Evolutionary conservation across 2,888 invertebrate species (phyloP).

Genomic region (Apotomis capreana): DNA sequence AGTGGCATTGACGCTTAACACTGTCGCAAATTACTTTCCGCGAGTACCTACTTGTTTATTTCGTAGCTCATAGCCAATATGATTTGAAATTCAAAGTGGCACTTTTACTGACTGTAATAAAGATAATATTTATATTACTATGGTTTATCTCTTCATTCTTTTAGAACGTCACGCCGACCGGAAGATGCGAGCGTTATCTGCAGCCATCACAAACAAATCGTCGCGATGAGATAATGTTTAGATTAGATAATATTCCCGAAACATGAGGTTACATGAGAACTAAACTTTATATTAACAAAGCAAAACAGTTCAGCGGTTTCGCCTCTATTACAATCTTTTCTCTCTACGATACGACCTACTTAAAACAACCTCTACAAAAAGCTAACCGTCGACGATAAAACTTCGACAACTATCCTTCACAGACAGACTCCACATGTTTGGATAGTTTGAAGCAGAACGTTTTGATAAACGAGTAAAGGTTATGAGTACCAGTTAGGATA

Average conservation of each 20-base stretch:
- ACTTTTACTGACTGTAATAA: slow-evolving; percentile 1
- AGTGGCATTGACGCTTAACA: slow-evolving; percentile 40
- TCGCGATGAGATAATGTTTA: slow-evolving; percentile 66
- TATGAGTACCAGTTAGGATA: slow-evolving; percentile 17
- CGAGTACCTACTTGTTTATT: not conserved
- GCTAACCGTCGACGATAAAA: not conserved
- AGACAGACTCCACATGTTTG: not conserved
- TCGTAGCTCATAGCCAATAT: not conserved
- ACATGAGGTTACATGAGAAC: slow-evolving; percentile 8
- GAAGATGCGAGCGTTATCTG: slow-evolving; percentile 62
- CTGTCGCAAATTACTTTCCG: not conserved
- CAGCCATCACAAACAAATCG: slow-evolving; percentile 62
- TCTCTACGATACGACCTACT: too few species aligned
- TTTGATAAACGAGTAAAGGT: slow-evolving; percentile 5
- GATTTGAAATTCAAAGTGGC: slow-evolving; percentile 11
- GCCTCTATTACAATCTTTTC: not conserved
- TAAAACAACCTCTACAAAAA: too few species aligned
- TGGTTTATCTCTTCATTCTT: not conserved
- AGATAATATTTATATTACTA: not conserved
- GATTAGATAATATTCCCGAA: slow-evolving; percentile 60
- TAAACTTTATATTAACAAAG: slow-evolving; percentile 4
- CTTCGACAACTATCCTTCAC: not conserved
- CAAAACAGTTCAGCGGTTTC: not conserved
- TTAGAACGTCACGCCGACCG: slow-evolving; percentile 45
- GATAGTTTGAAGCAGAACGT: not conserved